These are phyloP conservation scores for Stenolophus ochropezus DNA, from an alignment of 2,888 invertebrate species.

Conservation along the genomic window DNA sequence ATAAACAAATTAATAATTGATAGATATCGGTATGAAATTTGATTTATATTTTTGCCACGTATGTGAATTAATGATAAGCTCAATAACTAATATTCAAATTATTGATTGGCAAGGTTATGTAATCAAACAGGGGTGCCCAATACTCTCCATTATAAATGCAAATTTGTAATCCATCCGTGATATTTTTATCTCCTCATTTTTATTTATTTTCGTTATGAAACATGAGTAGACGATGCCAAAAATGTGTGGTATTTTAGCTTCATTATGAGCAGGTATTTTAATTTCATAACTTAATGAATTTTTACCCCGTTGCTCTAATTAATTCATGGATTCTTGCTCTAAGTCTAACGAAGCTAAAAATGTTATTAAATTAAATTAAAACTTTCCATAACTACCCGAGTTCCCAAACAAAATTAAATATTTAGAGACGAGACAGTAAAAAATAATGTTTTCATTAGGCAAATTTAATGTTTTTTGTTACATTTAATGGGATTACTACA, in stretches of 20 bases:
- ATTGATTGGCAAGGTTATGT: background rate
- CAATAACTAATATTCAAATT: background rate
- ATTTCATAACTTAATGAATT: slow-evolving; percentile 33
- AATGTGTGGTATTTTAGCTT: slow-evolving; percentile 32
- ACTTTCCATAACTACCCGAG: background rate
- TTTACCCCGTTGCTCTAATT: slow-evolving; percentile 5
- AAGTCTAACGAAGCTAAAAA: slow-evolving; percentile 20
- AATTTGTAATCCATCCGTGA: background rate
- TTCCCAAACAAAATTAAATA: background rate
- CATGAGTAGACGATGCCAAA: slow-evolving; percentile 7
- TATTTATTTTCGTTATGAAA: slow-evolving; percentile 21
- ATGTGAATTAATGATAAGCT: background rate
- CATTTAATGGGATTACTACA: too few species aligned
- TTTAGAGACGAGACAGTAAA: background rate
- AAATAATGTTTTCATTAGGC: too few species aligned
- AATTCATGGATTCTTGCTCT: background rate
- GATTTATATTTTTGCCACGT: background rate
- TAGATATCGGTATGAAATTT: background rate
- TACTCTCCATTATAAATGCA: background rate
- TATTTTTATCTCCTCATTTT: background rate
- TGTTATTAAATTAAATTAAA: slow-evolving; percentile 31
- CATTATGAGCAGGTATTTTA: slow-evolving; percentile 34
- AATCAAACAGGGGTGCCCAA: background rate
- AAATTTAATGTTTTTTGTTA: too few species aligned
- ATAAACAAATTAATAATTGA: background rate